Evolutionary conservation across 1,140 invertebrate species (phyloP).

Genomic region (Drosophila quadrilineata): DNA sequence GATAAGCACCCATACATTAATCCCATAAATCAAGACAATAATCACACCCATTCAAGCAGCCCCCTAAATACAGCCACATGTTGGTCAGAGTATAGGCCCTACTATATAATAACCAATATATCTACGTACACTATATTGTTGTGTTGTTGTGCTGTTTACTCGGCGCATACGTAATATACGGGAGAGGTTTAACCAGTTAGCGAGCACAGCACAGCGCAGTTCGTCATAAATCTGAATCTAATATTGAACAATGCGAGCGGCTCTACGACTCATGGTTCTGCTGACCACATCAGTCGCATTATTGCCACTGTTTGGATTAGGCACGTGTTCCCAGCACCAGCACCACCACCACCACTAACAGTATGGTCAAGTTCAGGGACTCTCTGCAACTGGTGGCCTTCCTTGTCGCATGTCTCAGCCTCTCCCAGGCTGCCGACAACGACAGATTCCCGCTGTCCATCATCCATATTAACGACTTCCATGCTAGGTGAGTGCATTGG

Average conservation of each 20-base stretch:
- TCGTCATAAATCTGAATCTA: no score
- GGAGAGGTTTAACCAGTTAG: slow-evolving; percentile 4
- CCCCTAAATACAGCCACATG: no score
- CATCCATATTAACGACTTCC: slow-evolving; percentile 91
- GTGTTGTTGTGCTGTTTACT: no score
- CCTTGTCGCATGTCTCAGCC: neutral
- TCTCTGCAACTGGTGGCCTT: neutral
- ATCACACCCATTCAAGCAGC: neutral
- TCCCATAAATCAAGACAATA: slow-evolving; percentile 1
- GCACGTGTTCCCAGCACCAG: neutral
- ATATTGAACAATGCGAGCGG: neutral
- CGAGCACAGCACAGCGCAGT: no score
- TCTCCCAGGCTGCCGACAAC: slow-evolving; percentile 32
- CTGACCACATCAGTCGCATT: slow-evolving; percentile 40
- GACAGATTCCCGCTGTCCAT: slow-evolving; percentile 86
- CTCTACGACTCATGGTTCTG: slow-evolving; percentile 3
- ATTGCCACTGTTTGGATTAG: slow-evolving; percentile 81
- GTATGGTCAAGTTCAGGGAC: slow-evolving; percentile 1
- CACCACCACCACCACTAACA: neutral
- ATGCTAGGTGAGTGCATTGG: slow-evolving; percentile 85
- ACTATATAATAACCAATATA: no score
- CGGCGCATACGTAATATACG: no score
- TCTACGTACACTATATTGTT: no score
- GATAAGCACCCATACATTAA: neutral
- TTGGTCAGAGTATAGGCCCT: no score